Base-by-base conservation (phyloP, 2,113 vertebrate genomes). In the Cnemophilus loriae region DNA sequence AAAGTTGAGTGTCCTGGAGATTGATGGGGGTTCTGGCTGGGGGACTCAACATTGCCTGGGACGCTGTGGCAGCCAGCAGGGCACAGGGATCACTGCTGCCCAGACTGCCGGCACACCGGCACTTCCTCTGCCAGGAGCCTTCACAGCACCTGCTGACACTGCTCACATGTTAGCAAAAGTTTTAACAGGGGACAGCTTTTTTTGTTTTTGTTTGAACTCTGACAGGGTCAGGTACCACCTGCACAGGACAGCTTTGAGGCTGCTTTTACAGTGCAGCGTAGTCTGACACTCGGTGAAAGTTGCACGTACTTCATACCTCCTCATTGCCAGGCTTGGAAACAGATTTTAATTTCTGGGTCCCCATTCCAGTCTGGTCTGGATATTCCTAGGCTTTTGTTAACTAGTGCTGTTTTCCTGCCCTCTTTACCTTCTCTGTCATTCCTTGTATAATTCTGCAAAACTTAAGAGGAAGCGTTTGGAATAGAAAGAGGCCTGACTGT, bases 281-380 rank as follows among this genome's bases (percentile, higher is more conserved):
- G 52, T 13, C 42, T 0, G 0, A 15, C 13, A 3, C 19, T 26
- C 0, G 0, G 24, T 56, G 30, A 39, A 55, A 49, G 56, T 23
- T 68, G 16, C 5, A 0, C 19, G 12, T 55, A 20, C 26, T 76
- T 76, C 27, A 1, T 49, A 46, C 9, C 15, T 33, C n/a, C 37
- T 81, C 6, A 1, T 33, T 27, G 8, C 35, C 55, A 67, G 20
- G 22, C 35, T 87, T 74, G 37, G 57, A 65, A 90, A 80, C 13
- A 6, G 75, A 44, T 87, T 84, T 69, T 71, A 56, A 49, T 76
- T 30, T 82, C 30, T 0, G 2, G 6, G 4, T 70, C 57, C 10
- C 16, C 3, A 1, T 59, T 84, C 47, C 0, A 0, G 20, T 77
- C 46, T 2, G 0, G 11, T 84, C 68, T 46, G 41, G 41, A 3